Evolutionary conservation across 2,888 invertebrate genomes (phyloP), one percentile per base, ranked within the genome.

Genomic region (Pandemis corylana): DNA sequence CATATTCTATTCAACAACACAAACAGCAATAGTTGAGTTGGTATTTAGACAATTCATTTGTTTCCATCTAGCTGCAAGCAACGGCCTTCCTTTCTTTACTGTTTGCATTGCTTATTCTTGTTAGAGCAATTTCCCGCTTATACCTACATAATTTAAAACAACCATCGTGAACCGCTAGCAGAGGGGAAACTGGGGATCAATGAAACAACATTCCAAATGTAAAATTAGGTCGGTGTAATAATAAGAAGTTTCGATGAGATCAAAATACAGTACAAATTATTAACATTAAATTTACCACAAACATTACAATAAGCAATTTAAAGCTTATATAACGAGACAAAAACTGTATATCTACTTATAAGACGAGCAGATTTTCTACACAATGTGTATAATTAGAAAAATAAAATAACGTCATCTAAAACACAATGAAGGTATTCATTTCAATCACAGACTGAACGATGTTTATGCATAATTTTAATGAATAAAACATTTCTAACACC

Each of bases 171-270:
- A 56, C 56, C 36, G 42, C 7, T 15, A 5, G 63, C 36, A 44
- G 10, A 53, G 28, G 49, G 49, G 49, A 56, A 51, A 7, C 46
- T 15, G 51, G 64, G 51, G 46, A 41, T 42, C 42, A 74, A 74
- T 74, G 51, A 74, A 74, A 74, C 74, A 62, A 74, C 69, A 62
- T 36, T 65, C 42, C 61, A 36, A 42, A 41, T 42, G 42, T 49
- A 70, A 70, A 61, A 59, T 61, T 42, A 59, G n/a, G 20, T 70
- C 65, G 56, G 49, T 69, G 36, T 70, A 74, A 74, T 74, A 10
- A 68, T 51, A 56, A 49, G 13, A 66, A 46, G 10, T 62, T 20
- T 59, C 36, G 61, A 68, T 72, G 44, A 65, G 65, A 74, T 44
- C 74, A 61, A 49, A 51, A 42, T 61, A 59, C 42, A 61, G 56